Evolutionary conservation across 2,797 vertebrate genomes (phyloP).

Genomic region (Columba guinea): DNA sequence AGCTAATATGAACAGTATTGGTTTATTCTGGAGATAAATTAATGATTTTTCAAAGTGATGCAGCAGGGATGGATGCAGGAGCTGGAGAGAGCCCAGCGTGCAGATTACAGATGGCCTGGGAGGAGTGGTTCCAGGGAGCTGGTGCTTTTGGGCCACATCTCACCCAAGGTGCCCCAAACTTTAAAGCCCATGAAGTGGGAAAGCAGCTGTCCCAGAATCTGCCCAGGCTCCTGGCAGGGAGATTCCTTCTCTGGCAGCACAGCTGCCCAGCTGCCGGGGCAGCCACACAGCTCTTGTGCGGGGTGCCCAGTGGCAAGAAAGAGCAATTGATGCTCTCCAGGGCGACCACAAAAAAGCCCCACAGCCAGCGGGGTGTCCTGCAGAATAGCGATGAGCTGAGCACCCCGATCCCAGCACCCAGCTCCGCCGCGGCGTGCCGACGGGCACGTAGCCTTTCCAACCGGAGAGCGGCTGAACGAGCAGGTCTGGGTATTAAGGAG

Average conservation of each 20-base stretch:
- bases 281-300: rapidly evolving
- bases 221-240: neutral
- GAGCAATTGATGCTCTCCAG: constrained; percentile 7
- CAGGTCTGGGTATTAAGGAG: neutral
- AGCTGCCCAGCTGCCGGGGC: neutral
- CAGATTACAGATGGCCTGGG: rapidly evolving
- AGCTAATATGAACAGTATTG: neutral
- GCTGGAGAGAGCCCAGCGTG: neutral
- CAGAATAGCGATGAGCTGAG: constrained; percentile 22
- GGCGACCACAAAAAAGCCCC: neutral
- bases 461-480: rapidly evolving
- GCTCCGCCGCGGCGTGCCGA: neutral
- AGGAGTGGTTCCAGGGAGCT: rapidly evolving
- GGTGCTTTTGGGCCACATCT: neutral
- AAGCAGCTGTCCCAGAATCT: neutral
- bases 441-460: neutral
- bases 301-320: neutral
- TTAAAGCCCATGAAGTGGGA: neutral
- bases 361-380: neutral
- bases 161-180: neutral
- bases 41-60: neutral
- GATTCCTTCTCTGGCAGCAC: neutral
- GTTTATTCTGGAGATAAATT: neutral
- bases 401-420: neutral
- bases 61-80: neutral